Base-by-base conservation (phyloP, 1,140 invertebrate species). In the Lucilia cuprina region DNA sequence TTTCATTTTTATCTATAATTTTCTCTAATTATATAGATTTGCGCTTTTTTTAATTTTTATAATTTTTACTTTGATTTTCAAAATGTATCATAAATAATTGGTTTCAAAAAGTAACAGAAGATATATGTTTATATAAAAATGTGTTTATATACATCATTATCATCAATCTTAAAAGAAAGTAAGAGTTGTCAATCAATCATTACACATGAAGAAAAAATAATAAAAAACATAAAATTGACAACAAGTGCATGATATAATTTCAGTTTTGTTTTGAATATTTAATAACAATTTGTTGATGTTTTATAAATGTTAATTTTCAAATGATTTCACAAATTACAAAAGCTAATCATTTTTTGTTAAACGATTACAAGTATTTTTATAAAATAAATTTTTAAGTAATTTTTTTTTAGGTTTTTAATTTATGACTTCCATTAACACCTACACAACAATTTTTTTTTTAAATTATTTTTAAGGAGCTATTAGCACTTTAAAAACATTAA, bases 171-270 rank as follows among this genome's bases (percentile, higher is more conserved):
- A 8, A 47, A 19, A 21, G 41, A 82, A 82, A 82, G 41, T 82
- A 47, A 82, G 49, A 50, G 78, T 82, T 50, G 49, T 25, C 19
- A 82, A 82, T 82, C 50, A 82, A 50, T 82, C 12, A 82, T 47
- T 49, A 49, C n/a, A 25, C 21, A 50, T 50, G 41, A 82, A 82
- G 13, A 75, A 75, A 30, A 2, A 75, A 75, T 13, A 75, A 21
- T 41, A 41, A 41, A 41, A 41, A 41, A 41, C 35, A 41, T 8
- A 13, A 34, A 75, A 75, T n/a, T 75, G 13, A 41, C 21, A 34
- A 35, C 74, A 75, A 34, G 14, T 30, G 74, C 30, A 35, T 75
- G 30, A 75, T 35, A 75, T 35, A 75, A 75, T 75, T 75, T 75
- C 10, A 75, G 25, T 34, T 35, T 17, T 35, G 30, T 34, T 75